Percentiles rank a stretch among this genome's conserved stretches.
phyloP scores from a whole-genome alignment of 2,797 vertebrate species.

The Scarus forsteni region DNA sequence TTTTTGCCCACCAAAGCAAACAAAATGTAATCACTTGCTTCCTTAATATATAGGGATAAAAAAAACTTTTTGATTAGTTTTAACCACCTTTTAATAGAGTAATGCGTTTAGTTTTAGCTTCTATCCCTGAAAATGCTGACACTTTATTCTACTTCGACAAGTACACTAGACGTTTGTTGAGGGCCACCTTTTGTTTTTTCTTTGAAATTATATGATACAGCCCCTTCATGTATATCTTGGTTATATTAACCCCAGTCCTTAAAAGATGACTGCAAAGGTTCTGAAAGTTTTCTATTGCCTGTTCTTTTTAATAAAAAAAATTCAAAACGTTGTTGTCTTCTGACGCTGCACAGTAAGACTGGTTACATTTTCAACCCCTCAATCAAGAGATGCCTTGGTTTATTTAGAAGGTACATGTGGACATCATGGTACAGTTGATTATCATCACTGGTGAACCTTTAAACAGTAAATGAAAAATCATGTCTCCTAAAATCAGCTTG shows the following conservation, averaged over 20 bases:
- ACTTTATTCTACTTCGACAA: background rate
- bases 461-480: too few relatives aligned
- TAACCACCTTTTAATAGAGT: background rate
- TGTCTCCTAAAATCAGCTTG: too few relatives aligned
- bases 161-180: background rate
- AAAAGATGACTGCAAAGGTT: conserved; percentile 38
- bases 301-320: conserved; percentile 63
- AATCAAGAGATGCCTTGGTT: too few relatives aligned
- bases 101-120: background rate
- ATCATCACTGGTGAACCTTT: too few relatives aligned
- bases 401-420: too few relatives aligned
- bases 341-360: too few relatives aligned
- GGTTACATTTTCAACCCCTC: too few relatives aligned
- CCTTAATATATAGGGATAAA: background rate
- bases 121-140: background rate
- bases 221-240: conserved; percentile 42
- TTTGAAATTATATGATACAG: background rate
- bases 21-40: background rate
- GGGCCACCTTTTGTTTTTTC: background rate
- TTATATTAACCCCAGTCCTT: conserved; percentile 47
- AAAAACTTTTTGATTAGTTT: background rate
- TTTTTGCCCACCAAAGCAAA: background rate
- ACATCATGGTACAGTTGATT: too few relatives aligned
- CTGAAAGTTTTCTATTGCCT: conserved; percentile 65
- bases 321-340: conserved; percentile 11